Percentiles rank a stretch among this genome's conserved stretches.
These are phyloP conservation scores for Macaria liturata DNA, from an alignment of 2,888 invertebrate species.

Conservation along the genomic window DNA sequence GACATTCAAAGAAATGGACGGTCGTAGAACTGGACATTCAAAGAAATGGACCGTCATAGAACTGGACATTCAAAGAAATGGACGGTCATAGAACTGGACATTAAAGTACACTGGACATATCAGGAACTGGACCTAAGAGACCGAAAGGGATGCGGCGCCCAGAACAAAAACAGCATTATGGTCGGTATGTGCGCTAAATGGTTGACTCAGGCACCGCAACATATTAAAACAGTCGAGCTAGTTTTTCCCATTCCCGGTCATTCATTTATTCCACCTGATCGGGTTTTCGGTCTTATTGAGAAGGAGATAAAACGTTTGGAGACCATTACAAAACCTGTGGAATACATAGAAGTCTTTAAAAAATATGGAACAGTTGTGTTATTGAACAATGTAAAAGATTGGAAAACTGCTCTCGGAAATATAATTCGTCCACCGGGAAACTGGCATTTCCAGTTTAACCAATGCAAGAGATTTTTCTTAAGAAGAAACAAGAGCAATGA, in stretches of 20 bases:
- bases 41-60: no score
- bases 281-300: conserved; percentile 32
- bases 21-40: no score
- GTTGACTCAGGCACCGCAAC: conserved; percentile 25
- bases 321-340: conserved; percentile 21
- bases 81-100: no score
- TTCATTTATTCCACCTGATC: conserved; percentile 10
- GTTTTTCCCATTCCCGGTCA: conserved; percentile 26
- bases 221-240: conserved; percentile 27
- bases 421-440: conserved; percentile 25
- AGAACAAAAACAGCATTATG: conserved; percentile 38
- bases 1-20: no score
- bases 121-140: no score
- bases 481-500: conserved; percentile 23
- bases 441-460: conserved; percentile 31
- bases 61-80: no score
- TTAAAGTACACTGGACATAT: no score
- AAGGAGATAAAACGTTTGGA: conserved; percentile 28
- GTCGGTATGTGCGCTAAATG: conserved; percentile 35
- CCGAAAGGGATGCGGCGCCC: no score
- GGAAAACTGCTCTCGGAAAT: conserved; percentile 14
- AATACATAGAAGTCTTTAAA: conserved; percentile 25
- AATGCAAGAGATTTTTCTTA: conserved; percentile 25
- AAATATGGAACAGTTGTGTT: conserved; percentile 10
- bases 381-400: conserved; percentile 8